Base-by-base conservation (phyloP, 2,113 vertebrate species). In the Semnornis frantzii region DNA sequence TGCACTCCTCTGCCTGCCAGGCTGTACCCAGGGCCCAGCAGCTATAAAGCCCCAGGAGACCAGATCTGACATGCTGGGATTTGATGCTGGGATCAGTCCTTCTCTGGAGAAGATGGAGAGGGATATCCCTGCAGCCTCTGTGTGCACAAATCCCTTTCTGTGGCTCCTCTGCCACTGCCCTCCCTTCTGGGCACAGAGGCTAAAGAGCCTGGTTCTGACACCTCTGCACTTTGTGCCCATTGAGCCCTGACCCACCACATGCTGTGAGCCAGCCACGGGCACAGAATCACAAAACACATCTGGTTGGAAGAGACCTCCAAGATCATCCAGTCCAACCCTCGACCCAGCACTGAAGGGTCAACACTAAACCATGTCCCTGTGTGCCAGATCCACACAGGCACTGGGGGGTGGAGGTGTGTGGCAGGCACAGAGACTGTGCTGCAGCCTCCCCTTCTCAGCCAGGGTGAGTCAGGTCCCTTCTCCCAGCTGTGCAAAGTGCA, bases 171-270 rank as follows among this genome's bases (percentile, higher is more conserved):
- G 14, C 23, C 52, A 30, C 21, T 64, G 69, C 30, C 46, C 50
- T 44, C 39, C 17, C 15, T 66, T 76, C 46, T 46, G 48, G 20
- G 42, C 15, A 8, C 48, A 77, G 76, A 14, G 39, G 27, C 25
- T 68, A 60, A 76, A 68, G 13, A n/a, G 15, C 28, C 9, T 50
- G 52, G 42, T 48, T 55, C 44, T 39, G 52, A 23, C 46, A 55
- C 9, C 46, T 65, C 54, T 57, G 58, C 23, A 13, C 34, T n/a
- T 34, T 12, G 28, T 48, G 58, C 58, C 23, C 39, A 19, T 16
- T 1, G 0, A 71, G 70, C 23, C 72, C 72, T 64, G 76, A n/a
- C 60, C 12, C 48, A 44, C 14, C 34, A 21, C 0, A 0, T 31
- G 54, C 33, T 44, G 31, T 16, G 52, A 65, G 52, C 54, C 92